phyloP scores from a whole-genome alignment of 2,113 vertebrate species.

The Zosterops hypoxanthus region DNA sequence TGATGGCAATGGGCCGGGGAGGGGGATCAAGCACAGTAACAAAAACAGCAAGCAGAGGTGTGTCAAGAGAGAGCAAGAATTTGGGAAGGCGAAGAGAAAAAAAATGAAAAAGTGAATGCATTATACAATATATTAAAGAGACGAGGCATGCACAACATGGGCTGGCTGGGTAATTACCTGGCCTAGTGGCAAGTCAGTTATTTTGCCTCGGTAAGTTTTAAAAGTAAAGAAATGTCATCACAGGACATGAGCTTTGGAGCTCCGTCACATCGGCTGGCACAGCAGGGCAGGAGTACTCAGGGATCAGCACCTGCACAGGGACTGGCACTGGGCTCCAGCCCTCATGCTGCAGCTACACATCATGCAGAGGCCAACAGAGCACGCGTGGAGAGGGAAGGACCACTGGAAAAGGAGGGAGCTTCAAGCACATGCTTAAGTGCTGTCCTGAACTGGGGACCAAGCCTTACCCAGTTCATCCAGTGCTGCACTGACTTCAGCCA shows the following conservation, averaged over 20 bases:
- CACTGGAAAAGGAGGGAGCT: neutral
- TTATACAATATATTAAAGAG: conserved; percentile 62
- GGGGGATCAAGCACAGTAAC: conserved; percentile 71
- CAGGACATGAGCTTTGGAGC: neutral
- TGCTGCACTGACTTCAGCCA: neutral
- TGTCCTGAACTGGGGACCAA: neutral
- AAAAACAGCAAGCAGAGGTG: conserved; percentile 74
- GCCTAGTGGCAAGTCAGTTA: neutral
- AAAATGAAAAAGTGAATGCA: conserved; percentile 63
- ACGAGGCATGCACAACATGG: conserved; percentile 49
- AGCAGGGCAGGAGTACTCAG: fast-evolving
- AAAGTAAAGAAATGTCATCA: neutral
- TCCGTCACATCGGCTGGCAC: fast-evolving
- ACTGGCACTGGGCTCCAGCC: neutral
- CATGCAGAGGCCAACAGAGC: neutral
- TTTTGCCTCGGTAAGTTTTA: neutral
- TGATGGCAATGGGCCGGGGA: conserved; percentile 76
- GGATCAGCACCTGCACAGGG: neutral
- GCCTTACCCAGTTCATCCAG: neutral
- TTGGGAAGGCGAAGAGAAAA: conserved; percentile 58
- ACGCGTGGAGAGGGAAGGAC: neutral
- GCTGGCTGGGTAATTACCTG: conserved; percentile 3
- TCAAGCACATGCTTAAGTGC: neutral
- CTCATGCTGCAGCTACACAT: neutral
- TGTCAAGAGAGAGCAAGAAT: conserved; percentile 67